These are phyloP conservation scores for Leptopterna dolabrata DNA, from an alignment of 2,888 invertebrate genomes.

Conservation along the genomic window DNA sequence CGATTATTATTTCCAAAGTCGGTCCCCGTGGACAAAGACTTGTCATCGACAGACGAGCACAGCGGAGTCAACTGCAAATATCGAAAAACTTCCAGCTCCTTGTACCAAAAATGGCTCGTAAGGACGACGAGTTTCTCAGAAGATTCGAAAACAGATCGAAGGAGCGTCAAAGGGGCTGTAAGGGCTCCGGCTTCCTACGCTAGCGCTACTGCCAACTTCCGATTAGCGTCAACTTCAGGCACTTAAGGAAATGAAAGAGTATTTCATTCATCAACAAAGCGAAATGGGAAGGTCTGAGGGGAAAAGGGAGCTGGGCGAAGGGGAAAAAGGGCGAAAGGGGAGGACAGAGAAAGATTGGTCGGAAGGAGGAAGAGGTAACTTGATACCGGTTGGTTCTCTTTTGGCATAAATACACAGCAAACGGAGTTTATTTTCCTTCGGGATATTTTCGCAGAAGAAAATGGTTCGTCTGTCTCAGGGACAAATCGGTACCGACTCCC, in stretches of 20 bases:
- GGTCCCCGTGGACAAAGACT: no score
- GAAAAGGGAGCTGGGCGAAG: background rate
- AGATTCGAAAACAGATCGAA: background rate
- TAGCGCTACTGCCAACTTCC: constrained; percentile 8
- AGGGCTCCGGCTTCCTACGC: background rate
- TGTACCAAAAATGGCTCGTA: no score
- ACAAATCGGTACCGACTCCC: background rate
- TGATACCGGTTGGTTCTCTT: background rate
- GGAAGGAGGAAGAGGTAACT: background rate
- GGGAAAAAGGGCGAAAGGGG: background rate
- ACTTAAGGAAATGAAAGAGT: constrained; percentile 24
- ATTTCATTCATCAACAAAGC: constrained; percentile 14
- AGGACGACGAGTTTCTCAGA: background rate
- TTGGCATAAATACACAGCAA: background rate
- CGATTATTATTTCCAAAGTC: no score
- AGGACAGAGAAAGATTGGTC: background rate
- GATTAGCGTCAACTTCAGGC: constrained; percentile 39
- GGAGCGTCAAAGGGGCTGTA: background rate
- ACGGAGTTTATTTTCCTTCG: background rate
- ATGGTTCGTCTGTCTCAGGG: background rate
- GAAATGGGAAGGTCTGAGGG: background rate
- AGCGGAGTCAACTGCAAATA: no score
- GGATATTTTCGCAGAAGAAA: background rate
- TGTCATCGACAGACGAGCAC: no score
- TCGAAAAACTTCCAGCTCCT: no score